A percentile compares a stretch with the other conserved stretches of the same genome.
phyloP scores from a whole-genome alignment of 2,888 invertebrate species.

The Escarpia spicata region DNA sequence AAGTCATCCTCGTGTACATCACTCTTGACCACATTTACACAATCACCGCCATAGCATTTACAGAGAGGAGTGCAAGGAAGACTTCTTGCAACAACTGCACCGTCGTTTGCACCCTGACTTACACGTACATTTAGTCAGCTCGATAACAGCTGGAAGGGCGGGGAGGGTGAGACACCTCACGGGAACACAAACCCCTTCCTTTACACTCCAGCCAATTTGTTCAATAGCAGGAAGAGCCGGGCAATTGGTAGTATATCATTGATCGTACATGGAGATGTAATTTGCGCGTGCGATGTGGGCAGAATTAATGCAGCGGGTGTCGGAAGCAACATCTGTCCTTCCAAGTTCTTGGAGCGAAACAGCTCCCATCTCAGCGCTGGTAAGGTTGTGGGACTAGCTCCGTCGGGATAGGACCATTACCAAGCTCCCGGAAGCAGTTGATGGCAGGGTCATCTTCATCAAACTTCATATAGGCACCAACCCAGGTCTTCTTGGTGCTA shows the following conservation, averaged over 20 bases:
- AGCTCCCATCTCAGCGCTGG: constrained; percentile 26
- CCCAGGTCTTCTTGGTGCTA: constrained; percentile 34
- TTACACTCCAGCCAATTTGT: constrained; percentile 19
- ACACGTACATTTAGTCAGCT: constrained; percentile 32
- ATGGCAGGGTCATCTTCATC: constrained; percentile 23
- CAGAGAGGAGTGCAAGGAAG: constrained; percentile 33
- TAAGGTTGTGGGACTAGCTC: neutral
- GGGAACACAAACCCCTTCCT: constrained; percentile 22
- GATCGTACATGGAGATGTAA: neutral
- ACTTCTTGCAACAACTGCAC: constrained; percentile 29
- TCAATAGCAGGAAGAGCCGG: constrained; percentile 14
- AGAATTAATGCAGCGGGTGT: constrained; percentile 26
- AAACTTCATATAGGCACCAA: constrained; percentile 30
- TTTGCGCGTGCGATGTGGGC: constrained; percentile 21
- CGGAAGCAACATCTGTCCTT: constrained; percentile 30
- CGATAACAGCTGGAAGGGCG: constrained; percentile 24
- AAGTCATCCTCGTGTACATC: neutral
- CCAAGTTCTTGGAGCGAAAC: constrained; percentile 32
- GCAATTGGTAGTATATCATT: neutral
- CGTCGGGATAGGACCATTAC: neutral
- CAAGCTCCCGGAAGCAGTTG: constrained; percentile 17
- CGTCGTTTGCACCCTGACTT: constrained; percentile 22
- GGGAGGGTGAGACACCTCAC: constrained; percentile 27
- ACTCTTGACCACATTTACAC: constrained; percentile 8
- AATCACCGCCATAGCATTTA: constrained; percentile 25